Evolutionary conservation across 2,113 vertebrate species (phyloP).

Genomic region (Chinchilla lanigera): DNA sequence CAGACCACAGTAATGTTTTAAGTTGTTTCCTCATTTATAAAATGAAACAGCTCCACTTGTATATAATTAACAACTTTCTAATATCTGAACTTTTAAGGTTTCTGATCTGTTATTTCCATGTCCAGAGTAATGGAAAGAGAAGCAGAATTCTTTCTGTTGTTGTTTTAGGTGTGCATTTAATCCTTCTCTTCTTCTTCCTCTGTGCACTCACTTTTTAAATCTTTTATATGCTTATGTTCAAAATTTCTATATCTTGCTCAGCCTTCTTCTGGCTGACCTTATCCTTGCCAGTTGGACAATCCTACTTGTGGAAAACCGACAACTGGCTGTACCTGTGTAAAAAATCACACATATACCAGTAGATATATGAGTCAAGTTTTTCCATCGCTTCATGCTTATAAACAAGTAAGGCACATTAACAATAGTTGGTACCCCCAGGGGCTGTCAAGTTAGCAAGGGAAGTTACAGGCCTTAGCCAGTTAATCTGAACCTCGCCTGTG

Average conservation of each 20-base stretch:
- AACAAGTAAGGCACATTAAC: not conserved
- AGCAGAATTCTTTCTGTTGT: not conserved
- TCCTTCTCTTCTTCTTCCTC: not conserved
- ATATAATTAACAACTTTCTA: not conserved
- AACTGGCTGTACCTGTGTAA: not conserved
- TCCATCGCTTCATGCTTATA: not conserved
- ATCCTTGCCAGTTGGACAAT: slow-evolving; percentile 4
- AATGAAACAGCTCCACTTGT: not conserved
- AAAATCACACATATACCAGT: not conserved
- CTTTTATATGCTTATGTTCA: not conserved
- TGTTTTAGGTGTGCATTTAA: not conserved
- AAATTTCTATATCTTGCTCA: not conserved
- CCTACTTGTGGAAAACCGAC: not conserved
- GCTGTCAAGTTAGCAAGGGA: not conserved
- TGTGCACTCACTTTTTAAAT: not conserved
- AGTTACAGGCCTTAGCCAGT: not conserved
- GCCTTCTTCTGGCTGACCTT: not conserved
- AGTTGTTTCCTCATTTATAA: slow-evolving; percentile 15
- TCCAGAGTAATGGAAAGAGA: not conserved
- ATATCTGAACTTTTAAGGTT: not conserved
- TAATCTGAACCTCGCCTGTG: not conserved
- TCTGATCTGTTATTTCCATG: not conserved
- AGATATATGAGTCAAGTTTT: not conserved
- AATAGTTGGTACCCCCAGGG: not conserved
- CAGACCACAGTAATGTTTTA: not conserved